Evolutionary conservation across 2,888 invertebrate species (phyloP).

Genomic region (Craniophora ligustri): DNA sequence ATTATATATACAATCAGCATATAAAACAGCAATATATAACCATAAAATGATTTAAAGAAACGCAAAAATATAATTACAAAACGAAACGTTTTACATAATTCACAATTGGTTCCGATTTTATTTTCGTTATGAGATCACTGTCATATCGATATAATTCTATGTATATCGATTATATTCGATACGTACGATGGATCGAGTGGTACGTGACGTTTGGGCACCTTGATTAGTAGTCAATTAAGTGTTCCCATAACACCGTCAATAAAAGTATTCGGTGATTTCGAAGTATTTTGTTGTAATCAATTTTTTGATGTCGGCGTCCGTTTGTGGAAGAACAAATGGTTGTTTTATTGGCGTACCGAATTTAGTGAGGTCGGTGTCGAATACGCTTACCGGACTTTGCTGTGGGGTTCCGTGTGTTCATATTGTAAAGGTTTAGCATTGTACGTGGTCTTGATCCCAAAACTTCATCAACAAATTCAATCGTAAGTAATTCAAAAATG

Average conservation of each 20-base stretch:
- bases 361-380: constrained; percentile 79
- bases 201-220: constrained; percentile 62
- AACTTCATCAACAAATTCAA: too few relatives aligned
- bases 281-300: constrained; percentile 88
- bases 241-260: constrained; percentile 85
- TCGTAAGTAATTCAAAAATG: too few relatives aligned
- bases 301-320: constrained; percentile 84
- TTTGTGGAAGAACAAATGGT: constrained; percentile 81
- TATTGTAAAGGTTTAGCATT: constrained; percentile 33
- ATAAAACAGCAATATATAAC: constrained; percentile 50
- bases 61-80: constrained; percentile 52
- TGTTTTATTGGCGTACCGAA: constrained; percentile 87
- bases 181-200: constrained; percentile 58
- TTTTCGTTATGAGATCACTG: constrained; percentile 59
- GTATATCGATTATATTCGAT: constrained; percentile 62
- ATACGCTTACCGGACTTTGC: constrained; percentile 68
- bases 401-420: constrained; percentile 53
- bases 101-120: constrained; percentile 52
- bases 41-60: constrained; percentile 51
- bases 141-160: constrained; percentile 61
- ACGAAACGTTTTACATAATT: constrained; percentile 57
- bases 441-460: constrained; percentile 18
- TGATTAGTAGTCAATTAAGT: constrained; percentile 86
- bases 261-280: constrained; percentile 85
- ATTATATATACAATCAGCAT: constrained; percentile 56